These are phyloP conservation scores for Ariolimax columbianus DNA, from an alignment of 2,888 invertebrate genomes.

Conservation along the genomic window DNA sequence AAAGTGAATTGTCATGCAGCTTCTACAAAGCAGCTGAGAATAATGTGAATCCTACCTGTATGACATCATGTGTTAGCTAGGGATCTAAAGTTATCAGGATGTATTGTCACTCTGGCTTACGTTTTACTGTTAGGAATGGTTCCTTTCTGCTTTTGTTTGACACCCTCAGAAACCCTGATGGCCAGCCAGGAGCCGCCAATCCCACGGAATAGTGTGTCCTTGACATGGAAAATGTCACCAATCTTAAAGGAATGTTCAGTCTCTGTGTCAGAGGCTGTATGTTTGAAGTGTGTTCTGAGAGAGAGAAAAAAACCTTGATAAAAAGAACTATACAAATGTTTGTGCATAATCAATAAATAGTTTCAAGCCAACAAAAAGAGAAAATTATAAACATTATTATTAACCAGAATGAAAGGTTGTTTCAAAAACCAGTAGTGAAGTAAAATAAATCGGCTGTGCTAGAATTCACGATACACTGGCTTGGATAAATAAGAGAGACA, in stretches of 20 bases:
- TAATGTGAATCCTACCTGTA: too few species aligned
- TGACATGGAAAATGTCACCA: slow-evolving; percentile 96
- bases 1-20: too few species aligned
- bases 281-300: slow-evolving; percentile 94
- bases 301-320: neutral
- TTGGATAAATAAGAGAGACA: too few species aligned
- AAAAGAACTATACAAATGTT: neutral
- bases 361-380: too few species aligned
- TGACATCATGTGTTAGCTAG: too few species aligned
- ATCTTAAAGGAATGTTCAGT: slow-evolving; percentile 95
- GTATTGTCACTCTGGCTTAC: slow-evolving; percentile 65
- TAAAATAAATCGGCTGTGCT: too few species aligned
- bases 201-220: slow-evolving; percentile 97
- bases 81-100: too few species aligned
- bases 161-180: slow-evolving; percentile 90
- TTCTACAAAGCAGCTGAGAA: too few species aligned
- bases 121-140: slow-evolving; percentile 90
- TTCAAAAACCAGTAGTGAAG: neutral
- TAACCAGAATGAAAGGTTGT: neutral
- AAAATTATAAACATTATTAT: too few species aligned
- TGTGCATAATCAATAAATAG: too few species aligned
- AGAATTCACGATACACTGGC: too few species aligned
- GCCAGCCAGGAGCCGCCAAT: slow-evolving; percentile 99
- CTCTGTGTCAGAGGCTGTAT: slow-evolving; percentile 88
- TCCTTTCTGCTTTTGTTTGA: slow-evolving; percentile 95